Evolutionary conservation across 2,797 vertebrate species (phyloP).

Genomic region (Melanotaenia boesemani): DNA sequence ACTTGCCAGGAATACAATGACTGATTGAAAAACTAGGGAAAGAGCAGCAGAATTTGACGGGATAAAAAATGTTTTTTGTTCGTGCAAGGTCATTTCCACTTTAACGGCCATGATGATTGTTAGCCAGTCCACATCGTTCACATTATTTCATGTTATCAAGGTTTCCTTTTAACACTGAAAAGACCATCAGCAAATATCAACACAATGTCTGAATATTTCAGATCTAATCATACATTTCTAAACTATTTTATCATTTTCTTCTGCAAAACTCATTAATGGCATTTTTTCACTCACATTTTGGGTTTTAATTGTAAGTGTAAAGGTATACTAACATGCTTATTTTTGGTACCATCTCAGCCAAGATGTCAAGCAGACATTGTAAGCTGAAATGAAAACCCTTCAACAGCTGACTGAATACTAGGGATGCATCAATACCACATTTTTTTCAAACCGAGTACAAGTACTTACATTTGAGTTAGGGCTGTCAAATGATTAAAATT

Average conservation of each 20-base stretch:
- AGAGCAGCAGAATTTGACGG: slow-evolving; percentile 37
- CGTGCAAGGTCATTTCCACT: slow-evolving; percentile 42
- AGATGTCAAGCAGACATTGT: background rate
- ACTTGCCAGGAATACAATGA: slow-evolving; percentile 57
- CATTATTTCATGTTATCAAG: background rate
- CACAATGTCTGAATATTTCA: background rate
- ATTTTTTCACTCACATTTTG: background rate
- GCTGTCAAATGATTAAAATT: no score
- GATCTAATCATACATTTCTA: background rate
- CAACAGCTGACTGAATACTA: background rate
- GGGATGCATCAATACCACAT: no score
- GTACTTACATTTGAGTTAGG: no score
- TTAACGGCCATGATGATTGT: slow-evolving; percentile 23
- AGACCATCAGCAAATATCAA: background rate
- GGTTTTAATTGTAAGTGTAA: background rate
- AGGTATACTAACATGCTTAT: background rate
- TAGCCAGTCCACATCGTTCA: slow-evolving; percentile 7
- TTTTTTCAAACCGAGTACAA: no score
- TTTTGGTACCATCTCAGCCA: background rate
- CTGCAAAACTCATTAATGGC: background rate
- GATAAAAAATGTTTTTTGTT: slow-evolving; percentile 29
- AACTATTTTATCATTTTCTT: background rate
- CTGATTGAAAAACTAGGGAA: slow-evolving; percentile 55
- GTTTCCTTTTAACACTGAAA: slow-evolving; percentile 15
- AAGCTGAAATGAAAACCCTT: background rate